Percentiles rank a stretch among this genome's conserved stretches.
Conservation (phyloP, 2,888 invertebrate genomes). For the Rugalucina vietnamica region DNA sequence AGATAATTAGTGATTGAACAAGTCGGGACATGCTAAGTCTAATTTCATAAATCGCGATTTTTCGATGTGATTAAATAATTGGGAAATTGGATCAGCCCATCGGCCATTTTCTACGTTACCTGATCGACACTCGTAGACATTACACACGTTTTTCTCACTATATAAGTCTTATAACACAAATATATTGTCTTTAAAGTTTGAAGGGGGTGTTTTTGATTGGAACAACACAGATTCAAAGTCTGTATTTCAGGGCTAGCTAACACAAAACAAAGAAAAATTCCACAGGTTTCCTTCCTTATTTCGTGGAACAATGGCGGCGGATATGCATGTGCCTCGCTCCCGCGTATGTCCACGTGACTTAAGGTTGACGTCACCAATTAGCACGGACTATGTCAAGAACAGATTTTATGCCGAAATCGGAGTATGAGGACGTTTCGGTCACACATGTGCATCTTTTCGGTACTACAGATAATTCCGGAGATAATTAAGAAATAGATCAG, state of each 20-base stretch:
- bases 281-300: slow-evolving; percentile 60
- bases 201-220: slow-evolving; percentile 16
- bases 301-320: slow-evolving; percentile 80
- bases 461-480: no score
- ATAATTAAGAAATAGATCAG: no score
- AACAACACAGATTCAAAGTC: slow-evolving; percentile 10
- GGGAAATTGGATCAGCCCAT: slow-evolving; percentile 44
- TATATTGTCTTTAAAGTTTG: slow-evolving; percentile 59
- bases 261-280: slow-evolving; percentile 55
- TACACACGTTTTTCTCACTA: slow-evolving; percentile 70
- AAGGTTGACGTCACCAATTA: slow-evolving; percentile 64
- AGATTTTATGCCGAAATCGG: no score
- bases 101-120: slow-evolving; percentile 71
- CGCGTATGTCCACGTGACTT: slow-evolving; percentile 78
- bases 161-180: slow-evolving; percentile 51
- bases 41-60: not conserved
- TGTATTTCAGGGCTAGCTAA: not conserved
- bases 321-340: slow-evolving; percentile 82
- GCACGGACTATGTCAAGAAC: no score
- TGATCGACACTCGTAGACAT: slow-evolving; percentile 83
- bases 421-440: no score
- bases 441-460: no score
- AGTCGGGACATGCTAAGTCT: not conserved
- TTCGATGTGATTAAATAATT: not conserved
- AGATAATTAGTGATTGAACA: slow-evolving; percentile 1